Base-by-base conservation (phyloP, 2,888 invertebrate species). In the Andrena chrysosceles region DNA sequence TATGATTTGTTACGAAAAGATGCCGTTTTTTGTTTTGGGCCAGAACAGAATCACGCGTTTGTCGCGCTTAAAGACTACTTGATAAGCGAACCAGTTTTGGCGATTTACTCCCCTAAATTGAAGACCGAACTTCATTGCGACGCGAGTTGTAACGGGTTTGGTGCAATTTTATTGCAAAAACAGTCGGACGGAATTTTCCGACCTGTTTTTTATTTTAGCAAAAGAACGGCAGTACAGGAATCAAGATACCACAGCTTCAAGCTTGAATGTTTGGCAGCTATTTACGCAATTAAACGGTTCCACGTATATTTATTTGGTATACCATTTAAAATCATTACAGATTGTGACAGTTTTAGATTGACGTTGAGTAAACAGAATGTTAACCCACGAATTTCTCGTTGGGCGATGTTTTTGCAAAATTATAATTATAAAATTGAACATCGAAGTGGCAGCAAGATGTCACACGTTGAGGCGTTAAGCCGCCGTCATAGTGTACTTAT, bases 41-140 rank as follows among this genome's bases (percentile, higher is more conserved):
- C 7, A 54, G 52, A 83, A 33, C 87, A 92, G 68, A 35, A 86
- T 13, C 49, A 81, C 1, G 78, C 85, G 13, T 89, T 91, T 73
- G 79, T 87, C 16, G 67, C 56, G 16, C 48, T 91, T 13, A 90
- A 90, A 66, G 23, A 6, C 10, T 16, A 4, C 7, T 77, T 92
- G 68, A 26, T 79, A 6, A 62, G 52, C 4, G 33, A 84, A 64
- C 91, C 90, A 16, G 79, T 91, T 13, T 81, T 93, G 52, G 77
- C 83, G 2, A 85, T 93, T n/a, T 94, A 90, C 82, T 88, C 90
- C 7, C 89, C 91, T 0, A 56, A 72, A 5, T 63, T 79, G 7
- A 85, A 88, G 29, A 92, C 91, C 4, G 89, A 92, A 76, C 71
- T 91, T 13, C 91, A 92, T 67, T 91, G 90, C 33, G 91, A 29